phyloP scores from a whole-genome alignment of 2,797 vertebrate genomes.

The Peromyscus eremicus region DNA sequence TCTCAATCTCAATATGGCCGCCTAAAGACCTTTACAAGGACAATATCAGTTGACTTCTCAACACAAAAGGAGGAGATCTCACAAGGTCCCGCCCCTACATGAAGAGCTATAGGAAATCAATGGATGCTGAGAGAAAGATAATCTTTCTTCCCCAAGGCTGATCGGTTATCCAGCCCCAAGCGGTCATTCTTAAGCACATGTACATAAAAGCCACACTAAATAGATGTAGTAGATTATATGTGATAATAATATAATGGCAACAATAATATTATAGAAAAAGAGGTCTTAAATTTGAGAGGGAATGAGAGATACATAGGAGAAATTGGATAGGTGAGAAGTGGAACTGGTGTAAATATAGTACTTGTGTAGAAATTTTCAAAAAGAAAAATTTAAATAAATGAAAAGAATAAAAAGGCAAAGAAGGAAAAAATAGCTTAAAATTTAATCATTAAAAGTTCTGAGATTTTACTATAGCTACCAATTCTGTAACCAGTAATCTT shows the following conservation, averaged over 20 bases:
- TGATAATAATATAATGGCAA: not conserved
- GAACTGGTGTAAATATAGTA: not conserved
- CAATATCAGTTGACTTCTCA: not conserved
- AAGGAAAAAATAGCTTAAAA: not conserved
- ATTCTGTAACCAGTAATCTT: slow-evolving; percentile 20
- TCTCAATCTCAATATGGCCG: not conserved
- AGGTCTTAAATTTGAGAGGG: not conserved
- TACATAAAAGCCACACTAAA: not conserved
- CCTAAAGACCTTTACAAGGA: not conserved
- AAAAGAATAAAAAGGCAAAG: not conserved
- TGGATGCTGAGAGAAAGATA: not conserved
- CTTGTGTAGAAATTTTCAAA: not conserved
- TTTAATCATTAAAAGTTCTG: slow-evolving; percentile 14
- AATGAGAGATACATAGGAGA: not conserved
- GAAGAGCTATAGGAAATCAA: not conserved
- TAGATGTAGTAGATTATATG: not conserved
- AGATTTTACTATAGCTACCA: slow-evolving; percentile 48
- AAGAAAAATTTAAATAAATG: not conserved
- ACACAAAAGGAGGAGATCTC: not conserved
- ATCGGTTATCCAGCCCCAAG: not conserved
- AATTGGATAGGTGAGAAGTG: not conserved
- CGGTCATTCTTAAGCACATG: not conserved
- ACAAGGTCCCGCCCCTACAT: not conserved
- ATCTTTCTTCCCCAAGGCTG: not conserved
- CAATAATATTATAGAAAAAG: not conserved